A percentile compares a stretch with the other conserved stretches of the same genome.
These are phyloP conservation scores for Polydrusus tereticollis DNA, from an alignment of 2,888 invertebrate genomes.

Conservation along the genomic window DNA sequence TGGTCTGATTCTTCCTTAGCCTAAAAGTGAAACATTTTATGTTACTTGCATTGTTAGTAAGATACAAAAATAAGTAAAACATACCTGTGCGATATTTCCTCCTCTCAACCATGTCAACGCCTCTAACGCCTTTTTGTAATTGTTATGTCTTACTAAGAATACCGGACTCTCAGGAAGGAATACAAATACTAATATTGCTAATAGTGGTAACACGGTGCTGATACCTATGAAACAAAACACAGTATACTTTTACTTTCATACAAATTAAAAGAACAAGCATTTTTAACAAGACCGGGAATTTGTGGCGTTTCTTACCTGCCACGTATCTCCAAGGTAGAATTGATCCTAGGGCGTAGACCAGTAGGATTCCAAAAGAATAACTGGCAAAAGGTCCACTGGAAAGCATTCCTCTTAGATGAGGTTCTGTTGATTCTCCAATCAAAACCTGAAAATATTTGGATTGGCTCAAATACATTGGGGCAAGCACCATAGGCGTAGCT, in stretches of 20 bases:
- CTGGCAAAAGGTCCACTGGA: conserved; percentile 81
- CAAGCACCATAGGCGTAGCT: too few species aligned
- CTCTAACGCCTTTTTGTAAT: conserved; percentile 68
- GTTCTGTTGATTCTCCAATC: conserved; percentile 82
- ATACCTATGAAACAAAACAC: too few species aligned
- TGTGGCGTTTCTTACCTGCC: conserved; percentile 66
- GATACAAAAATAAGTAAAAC: background rate
- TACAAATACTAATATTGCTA: conserved; percentile 74
- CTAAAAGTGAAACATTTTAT: conserved; percentile 61
- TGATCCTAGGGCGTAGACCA: conserved; percentile 80
- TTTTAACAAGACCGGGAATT: too few species aligned
- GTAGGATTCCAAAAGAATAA: conserved; percentile 80
- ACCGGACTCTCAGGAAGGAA: conserved; percentile 82
- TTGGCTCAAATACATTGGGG: too few species aligned
- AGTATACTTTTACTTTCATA: too few species aligned
- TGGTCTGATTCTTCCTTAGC: conserved; percentile 75
- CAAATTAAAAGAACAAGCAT: too few species aligned
- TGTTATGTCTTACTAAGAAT: conserved; percentile 77
- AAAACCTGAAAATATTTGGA: conserved; percentile 73
- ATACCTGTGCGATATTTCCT: conserved; percentile 63
- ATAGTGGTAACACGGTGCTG: conserved; percentile 71
- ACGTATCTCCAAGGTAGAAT: conserved; percentile 78
- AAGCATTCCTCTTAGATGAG: conserved; percentile 77
- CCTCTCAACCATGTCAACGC: conserved; percentile 63
- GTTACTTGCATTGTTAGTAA: background rate